A percentile compares a stretch with the other conserved stretches of the same genome.
Conservation (phyloP, 2,888 invertebrate species). For the Stenolophus ochropezus region DNA sequence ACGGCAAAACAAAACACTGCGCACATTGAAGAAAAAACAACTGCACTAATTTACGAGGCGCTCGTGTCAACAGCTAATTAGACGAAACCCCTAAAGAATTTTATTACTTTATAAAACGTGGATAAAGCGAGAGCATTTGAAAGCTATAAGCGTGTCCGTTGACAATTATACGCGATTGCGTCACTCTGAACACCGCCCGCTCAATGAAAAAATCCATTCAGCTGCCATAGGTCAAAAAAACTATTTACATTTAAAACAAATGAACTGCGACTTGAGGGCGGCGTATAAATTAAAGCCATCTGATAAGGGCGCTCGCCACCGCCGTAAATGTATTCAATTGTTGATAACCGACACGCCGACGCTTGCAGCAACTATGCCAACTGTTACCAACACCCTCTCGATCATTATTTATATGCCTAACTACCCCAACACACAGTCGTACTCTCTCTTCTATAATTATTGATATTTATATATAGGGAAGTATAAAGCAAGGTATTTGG, state of each 20-base stretch:
- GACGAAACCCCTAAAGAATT: constrained; percentile 53
- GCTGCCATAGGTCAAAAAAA: constrained; percentile 52
- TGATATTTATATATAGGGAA: no score
- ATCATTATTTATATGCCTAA: not conserved
- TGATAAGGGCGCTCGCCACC: constrained; percentile 48
- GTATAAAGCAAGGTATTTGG: no score
- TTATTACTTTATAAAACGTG: constrained; percentile 55
- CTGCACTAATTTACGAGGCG: constrained; percentile 50
- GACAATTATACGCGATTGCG: constrained; percentile 42
- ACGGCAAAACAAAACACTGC: constrained; percentile 41
- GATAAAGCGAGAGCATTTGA: constrained; percentile 44
- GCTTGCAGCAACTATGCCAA: not conserved
- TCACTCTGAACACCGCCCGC: constrained; percentile 33
- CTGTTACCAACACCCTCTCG: not conserved
- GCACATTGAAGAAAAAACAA: constrained; percentile 17
- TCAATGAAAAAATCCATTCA: constrained; percentile 55
- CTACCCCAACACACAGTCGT: no score
- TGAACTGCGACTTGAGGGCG: constrained; percentile 60
- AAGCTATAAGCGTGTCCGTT: constrained; percentile 44
- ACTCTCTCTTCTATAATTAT: no score
- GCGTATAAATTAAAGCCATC: constrained; percentile 58
- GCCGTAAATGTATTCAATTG: constrained; percentile 55
- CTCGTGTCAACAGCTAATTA: constrained; percentile 58
- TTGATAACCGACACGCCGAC: constrained; percentile 49
- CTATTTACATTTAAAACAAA: constrained; percentile 59